phyloP scores from a whole-genome alignment of 2,113 vertebrate genomes.

The Empidonax traillii region DNA sequence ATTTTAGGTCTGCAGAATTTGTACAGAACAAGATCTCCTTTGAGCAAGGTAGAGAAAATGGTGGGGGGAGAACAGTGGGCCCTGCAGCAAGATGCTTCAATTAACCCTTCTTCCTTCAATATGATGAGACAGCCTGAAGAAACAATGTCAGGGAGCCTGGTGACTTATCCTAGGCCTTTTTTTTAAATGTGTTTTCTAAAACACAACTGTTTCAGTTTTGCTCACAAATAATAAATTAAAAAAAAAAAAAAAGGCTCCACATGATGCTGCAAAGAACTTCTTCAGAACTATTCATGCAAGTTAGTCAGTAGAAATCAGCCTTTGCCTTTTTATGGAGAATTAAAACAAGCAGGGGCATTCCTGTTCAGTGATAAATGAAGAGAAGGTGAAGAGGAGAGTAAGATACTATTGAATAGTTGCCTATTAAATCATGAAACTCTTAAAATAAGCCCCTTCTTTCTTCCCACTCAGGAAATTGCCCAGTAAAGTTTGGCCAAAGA shows the following conservation, averaged over 20 bases:
- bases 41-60: no score
- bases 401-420: background rate
- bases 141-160: background rate
- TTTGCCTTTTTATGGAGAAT: background rate
- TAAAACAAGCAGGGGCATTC: background rate
- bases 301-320: background rate
- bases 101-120: no score
- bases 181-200: background rate
- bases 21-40: no score
- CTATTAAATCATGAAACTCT: background rate
- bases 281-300: background rate
- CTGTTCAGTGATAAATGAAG: background rate
- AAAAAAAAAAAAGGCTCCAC: background rate
- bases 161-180: background rate
- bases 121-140: background rate
- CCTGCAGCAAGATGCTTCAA: no score
- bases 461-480: background rate
- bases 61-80: no score
- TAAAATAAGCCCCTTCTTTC: background rate
- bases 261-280: background rate
- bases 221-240: background rate
- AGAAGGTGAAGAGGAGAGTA: background rate
- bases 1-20: no score
- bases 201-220: background rate
- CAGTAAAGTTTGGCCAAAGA: background rate